Base-by-base conservation (phyloP, 1,140 invertebrate genomes). In the Melitaea cinxia region DNA sequence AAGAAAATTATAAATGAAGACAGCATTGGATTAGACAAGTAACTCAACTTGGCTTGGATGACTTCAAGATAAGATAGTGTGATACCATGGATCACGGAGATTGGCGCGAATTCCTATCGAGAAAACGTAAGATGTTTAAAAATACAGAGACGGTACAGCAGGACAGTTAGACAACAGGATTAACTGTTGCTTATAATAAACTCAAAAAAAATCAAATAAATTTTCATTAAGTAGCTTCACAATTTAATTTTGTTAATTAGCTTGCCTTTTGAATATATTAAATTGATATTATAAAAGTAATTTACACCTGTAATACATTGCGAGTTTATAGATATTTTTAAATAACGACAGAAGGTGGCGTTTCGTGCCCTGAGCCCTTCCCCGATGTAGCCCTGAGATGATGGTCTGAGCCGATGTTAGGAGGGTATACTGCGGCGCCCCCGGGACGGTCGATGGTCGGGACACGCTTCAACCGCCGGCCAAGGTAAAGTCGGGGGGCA, bases 281-380 rank as follows among this genome's bases (percentile, higher is more conserved):
- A 47, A 58, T 67, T 58, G 62, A 72, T 70, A 65, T 62, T 77
- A 64, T 73, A 10, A 71, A 65, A 65, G 63, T 69, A 59, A 75
- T 72, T 75, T 50, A 68, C 45, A 66, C 52, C 50, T 62, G 17
- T 63, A 24, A 47, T 73, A 77, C 59, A 71, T 60, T 78, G 53
- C 84, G 81, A 90, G 85, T 78, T 89, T 83, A 89, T 88, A 85
- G 84, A 81, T 75, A 82, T 82, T 87, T 89, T 88, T 89, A 84
- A 90, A 88, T 86, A 88, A 88, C 83, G 84, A 90, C 88, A 90
- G 88, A 88, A 88, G 88, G 86, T 88, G 84, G 85, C 82, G 83
- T 82, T 79, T 81, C 82, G 85, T 87, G 83, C 78, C 83, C 83
- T 75, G 86, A 81, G 83, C 80, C 82, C 82, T 82, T 75, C 64